Evolutionary conservation across 2,113 vertebrate species (phyloP).

Genomic region (Pheucticus melanocephalus): DNA sequence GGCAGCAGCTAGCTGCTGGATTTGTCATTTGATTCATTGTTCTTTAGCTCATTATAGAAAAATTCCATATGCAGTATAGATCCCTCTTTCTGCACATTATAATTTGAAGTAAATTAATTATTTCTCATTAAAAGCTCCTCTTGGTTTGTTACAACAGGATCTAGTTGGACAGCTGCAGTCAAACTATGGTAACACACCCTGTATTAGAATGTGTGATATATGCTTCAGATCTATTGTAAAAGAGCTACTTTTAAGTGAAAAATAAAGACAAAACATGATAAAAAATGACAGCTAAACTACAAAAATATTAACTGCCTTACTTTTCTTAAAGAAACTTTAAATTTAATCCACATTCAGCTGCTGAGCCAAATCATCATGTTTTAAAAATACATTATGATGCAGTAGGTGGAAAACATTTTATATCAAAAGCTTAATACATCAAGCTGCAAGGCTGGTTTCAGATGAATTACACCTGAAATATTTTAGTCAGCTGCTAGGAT

Average conservation of each 20-base stretch:
- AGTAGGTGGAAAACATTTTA: slow-evolving; percentile 16
- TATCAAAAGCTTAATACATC: slow-evolving; percentile 49
- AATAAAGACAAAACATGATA: not conserved
- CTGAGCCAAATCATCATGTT: not conserved
- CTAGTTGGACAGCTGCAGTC: not conserved
- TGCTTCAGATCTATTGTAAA: not conserved
- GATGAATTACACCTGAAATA: slow-evolving; percentile 55
- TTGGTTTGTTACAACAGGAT: not conserved
- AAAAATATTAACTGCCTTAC: not conserved
- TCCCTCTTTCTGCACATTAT: not conserved
- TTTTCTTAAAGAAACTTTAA: not conserved
- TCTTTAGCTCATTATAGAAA: not conserved
- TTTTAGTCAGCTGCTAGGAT: slow-evolving; percentile 41
- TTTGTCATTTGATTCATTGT: not conserved
- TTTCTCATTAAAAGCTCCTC: not conserved
- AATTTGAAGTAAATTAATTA: not conserved
- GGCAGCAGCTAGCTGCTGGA: not conserved
- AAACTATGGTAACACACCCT: not conserved
- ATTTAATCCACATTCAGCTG: not conserved
- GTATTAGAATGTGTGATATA: not conserved
- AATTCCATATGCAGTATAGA: not conserved
- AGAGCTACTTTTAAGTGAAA: not conserved
- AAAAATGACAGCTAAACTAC: not conserved
- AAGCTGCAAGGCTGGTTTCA: not conserved
- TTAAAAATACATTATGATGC: slow-evolving; percentile 9